Evolutionary conservation across 2,113 vertebrate genomes (phyloP).

Genomic region (Mesembrinibis cayennensis): DNA sequence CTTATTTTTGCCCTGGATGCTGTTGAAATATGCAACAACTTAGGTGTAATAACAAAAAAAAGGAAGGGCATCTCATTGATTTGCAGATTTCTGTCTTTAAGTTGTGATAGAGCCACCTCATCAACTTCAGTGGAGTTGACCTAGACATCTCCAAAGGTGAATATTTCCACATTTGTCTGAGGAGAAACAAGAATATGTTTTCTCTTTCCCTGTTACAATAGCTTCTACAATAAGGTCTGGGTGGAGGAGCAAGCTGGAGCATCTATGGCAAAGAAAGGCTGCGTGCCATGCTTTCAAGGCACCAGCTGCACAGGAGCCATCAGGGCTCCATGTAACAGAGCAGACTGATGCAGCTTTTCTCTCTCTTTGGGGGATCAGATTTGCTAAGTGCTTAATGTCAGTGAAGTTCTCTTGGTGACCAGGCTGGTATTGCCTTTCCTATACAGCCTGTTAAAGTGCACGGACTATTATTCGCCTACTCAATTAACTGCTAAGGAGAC

Average conservation of each 20-base stretch:
- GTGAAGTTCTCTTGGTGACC: constrained; percentile 71
- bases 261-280: not conserved
- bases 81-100: not conserved
- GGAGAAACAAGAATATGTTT: not conserved
- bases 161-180: not conserved
- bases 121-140: not conserved
- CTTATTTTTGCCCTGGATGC: not conserved
- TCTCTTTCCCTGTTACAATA: not conserved
- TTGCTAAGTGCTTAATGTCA: constrained; percentile 60
- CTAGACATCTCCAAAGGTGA: not conserved
- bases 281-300: not conserved
- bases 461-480: constrained; percentile 80
- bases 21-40: not conserved
- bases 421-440: constrained; percentile 68
- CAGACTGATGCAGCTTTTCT: not conserved
- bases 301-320: constrained; percentile 50
- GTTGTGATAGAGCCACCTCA: not conserved
- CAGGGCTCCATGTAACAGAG: not conserved
- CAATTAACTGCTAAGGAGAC: constrained; percentile 90
- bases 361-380: constrained; percentile 40
- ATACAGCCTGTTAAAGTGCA: not conserved
- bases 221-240: not conserved
- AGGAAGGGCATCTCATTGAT: not conserved
- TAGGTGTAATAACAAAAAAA: not conserved
- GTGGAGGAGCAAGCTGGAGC: not conserved